Conservation (phyloP, 2,113 vertebrate genomes). For the human (Homo sapiens) region GRCh38 chr12:24554001-24554500, state of each 20-base stretch:
- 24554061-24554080: background rate
- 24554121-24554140: background rate
- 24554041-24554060: constrained; percentile 36
- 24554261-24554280: background rate
- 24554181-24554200: background rate
- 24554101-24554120: background rate
- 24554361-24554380: background rate
- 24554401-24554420: constrained; percentile 28
- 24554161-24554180: background rate
- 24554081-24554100: background rate
- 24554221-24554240: background rate
- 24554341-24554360: background rate
- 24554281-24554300: background rate
- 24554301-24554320: background rate
- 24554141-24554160: background rate
- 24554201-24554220: background rate
- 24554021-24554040: constrained; percentile 19
- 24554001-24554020: background rate
- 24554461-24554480: constrained; percentile 24
- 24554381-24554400: background rate
- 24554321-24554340: background rate
- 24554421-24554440: background rate
- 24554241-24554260: background rate
- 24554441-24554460: constrained; percentile 52
- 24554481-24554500: constrained; percentile 69